Percentiles rank a stretch among this genome's conserved stretches.
Conservation (phyloP, 2,113 vertebrate species). For the Tinamus guttatus region DNA sequence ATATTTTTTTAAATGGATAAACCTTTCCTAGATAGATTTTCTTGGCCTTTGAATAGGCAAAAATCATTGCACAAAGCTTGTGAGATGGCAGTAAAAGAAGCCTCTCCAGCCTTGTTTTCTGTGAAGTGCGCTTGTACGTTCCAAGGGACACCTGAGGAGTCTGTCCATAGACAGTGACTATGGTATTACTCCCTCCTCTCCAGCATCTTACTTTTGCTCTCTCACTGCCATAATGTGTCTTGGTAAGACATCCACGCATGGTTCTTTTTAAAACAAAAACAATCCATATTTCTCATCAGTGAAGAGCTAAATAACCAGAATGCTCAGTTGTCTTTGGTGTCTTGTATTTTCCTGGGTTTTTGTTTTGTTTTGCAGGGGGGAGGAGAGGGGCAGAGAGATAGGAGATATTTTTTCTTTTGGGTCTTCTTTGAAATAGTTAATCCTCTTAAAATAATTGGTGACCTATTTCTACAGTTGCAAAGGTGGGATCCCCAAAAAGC, state of each 20-base stretch:
- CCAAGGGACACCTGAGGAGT: neutral
- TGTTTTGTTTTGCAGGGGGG: no score
- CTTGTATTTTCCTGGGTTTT: neutral
- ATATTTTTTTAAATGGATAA: neutral
- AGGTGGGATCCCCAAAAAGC: neutral
- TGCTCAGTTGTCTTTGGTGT: neutral
- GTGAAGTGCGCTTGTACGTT: neutral
- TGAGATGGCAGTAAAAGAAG: neutral
- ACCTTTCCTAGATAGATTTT: neutral
- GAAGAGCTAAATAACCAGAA: neutral
- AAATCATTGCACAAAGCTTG: neutral
- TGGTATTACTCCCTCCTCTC: neutral
- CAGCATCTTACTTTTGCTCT: neutral
- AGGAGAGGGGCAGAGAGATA: rapidly evolving
- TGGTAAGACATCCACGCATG: neutral
- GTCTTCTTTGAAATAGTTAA: neutral
- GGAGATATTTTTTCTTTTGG: neutral
- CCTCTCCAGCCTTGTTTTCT: rapidly evolving
- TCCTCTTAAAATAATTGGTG: neutral
- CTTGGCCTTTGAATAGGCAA: neutral
- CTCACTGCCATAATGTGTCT: neutral
- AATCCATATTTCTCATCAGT: neutral
- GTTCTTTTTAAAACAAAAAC: neutral
- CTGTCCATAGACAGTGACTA: neutral
- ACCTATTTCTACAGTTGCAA: neutral